Conservation (phyloP, 2,113 vertebrate genomes). For the Chrysochloris asiatica region DNA sequence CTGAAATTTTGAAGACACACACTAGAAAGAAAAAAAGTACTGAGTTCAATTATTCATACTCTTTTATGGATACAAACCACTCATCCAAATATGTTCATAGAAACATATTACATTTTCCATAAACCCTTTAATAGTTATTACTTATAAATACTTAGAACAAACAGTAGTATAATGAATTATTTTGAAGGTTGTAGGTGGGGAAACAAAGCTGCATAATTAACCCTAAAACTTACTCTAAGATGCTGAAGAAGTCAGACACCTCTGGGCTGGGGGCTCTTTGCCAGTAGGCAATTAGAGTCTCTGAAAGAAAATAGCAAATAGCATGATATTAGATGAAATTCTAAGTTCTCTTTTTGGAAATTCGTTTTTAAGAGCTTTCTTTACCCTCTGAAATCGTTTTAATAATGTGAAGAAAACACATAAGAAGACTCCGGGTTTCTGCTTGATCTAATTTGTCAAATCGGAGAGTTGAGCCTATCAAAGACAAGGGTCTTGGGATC, state of each 20-base stretch:
- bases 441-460: conserved; percentile 99
- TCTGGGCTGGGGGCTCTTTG: conserved; percentile 95
- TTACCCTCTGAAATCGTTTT: conserved; percentile 98
- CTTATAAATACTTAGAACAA: background rate
- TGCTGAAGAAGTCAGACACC: conserved; percentile 98
- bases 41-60: conserved; percentile 16
- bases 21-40: conserved; percentile 82
- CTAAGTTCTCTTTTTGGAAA: background rate
- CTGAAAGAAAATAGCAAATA: conserved; percentile 84
- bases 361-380: conserved; percentile 22
- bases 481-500: conserved; percentile 95
- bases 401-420: conserved; percentile 99
- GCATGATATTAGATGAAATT: conserved; percentile 29
- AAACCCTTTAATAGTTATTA: background rate
- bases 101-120: conserved; percentile 11
- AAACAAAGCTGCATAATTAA: background rate
- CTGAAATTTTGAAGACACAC: conserved; percentile 98
- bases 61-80: conserved; percentile 71
- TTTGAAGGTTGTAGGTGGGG: conserved; percentile 15
- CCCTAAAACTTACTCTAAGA: conserved; percentile 93
- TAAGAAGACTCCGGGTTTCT: conserved; percentile 95
- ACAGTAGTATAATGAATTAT: background rate
- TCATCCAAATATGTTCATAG: background rate
- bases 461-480: conserved; percentile 95
- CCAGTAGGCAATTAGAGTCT: conserved; percentile 97